Evolutionary conservation across 53 echinoderm and acorn worm genomes (phyloP).

Genomic region (Holothuria leucospilota): DNA sequence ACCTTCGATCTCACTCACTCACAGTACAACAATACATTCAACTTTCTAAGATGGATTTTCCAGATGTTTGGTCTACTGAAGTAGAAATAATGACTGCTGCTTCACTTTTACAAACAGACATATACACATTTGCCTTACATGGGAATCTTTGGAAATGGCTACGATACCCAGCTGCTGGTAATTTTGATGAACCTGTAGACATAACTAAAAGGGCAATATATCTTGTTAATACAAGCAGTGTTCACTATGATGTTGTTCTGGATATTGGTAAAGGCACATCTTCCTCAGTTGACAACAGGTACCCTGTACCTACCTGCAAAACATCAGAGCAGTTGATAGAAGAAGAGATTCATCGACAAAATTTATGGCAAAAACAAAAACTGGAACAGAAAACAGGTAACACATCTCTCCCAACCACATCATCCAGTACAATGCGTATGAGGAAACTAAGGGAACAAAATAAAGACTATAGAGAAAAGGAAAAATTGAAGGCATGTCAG

Average conservation of each 20-base stretch:
- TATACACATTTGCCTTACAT: conserved; percentile 1
- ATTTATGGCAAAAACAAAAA: conserved; percentile 24
- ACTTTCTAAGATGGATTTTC: neutral
- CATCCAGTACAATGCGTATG: conserved; percentile 1
- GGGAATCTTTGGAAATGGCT: conserved; percentile 18
- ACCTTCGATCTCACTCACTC: neutral
- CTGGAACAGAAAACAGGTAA: neutral
- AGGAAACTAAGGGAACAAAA: neutral
- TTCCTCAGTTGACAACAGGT: neutral
- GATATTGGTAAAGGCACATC: neutral
- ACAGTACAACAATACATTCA: conserved; percentile 31
- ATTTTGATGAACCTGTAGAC: neutral
- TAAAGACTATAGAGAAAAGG: no score
- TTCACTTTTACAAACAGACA: conserved; percentile 9
- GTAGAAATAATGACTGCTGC: conserved; percentile 41
- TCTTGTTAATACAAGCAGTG: conserved; percentile 22
- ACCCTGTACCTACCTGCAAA: neutral
- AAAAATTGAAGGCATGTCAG: no score
- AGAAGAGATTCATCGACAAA: conserved; percentile 7
- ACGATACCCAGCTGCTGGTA: conserved; percentile 14
- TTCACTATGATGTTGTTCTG: conserved; percentile 29
- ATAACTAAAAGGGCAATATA: neutral
- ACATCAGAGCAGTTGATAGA: conserved; percentile 7
- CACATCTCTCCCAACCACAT: neutral
- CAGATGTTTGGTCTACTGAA: conserved; percentile 13